Evolutionary conservation across 2,797 vertebrate genomes (phyloP), one percentile per base, ranked within the genome.

Genomic region (Gymnoscopelus braueri): DNA sequence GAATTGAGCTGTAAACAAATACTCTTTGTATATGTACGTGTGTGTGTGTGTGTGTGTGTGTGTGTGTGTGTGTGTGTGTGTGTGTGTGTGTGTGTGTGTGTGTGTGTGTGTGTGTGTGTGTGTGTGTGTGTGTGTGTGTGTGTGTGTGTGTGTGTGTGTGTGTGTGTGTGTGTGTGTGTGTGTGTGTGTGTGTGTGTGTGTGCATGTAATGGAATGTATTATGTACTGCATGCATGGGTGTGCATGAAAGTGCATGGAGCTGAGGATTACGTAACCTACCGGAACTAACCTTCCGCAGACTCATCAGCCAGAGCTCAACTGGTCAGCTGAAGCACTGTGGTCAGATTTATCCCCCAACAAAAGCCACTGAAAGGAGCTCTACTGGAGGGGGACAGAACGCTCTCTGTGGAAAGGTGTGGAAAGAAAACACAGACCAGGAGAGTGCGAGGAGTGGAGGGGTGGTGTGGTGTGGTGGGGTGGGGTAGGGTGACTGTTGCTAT

Each of bases 321-420:
- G 39, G 52, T 48, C 64, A 50, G 47, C 65, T 59, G 60, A 56
- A 55, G n/a, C 29, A 58, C 68, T 68, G 39, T 44, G 39, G 39
- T 8, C 49, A 51, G 55, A 61, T 71, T 73, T 69, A 63, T 69
- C 54, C 19, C 47, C 23, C 12, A 69, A 84, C 64, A 79, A 76
- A 81, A 67, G 49, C 59, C 59, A 39, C 74, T 84, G 58, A 78
- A 71, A 62, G 71, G 55, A 68, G 58, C 69, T 71, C 60, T 73
- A 66, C 64, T 79, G 76, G 54, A 35, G 48, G 53, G 50, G 52
- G 66, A 65, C 66, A 66, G 77, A 60, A 60, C 52, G 58, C 63
- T 74, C 57, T 65, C 61, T 77, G 39, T 74, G 64, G 69, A 67
- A 72, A 70, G 61, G 63, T 73, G 69, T 72, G n/a, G 76, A 66